A percentile compares a stretch with the other conserved stretches of the same genome.
These are phyloP conservation scores for Melopsittacus undulatus DNA, from an alignment of 2,797 vertebrate species.

Conservation along the genomic window DNA sequence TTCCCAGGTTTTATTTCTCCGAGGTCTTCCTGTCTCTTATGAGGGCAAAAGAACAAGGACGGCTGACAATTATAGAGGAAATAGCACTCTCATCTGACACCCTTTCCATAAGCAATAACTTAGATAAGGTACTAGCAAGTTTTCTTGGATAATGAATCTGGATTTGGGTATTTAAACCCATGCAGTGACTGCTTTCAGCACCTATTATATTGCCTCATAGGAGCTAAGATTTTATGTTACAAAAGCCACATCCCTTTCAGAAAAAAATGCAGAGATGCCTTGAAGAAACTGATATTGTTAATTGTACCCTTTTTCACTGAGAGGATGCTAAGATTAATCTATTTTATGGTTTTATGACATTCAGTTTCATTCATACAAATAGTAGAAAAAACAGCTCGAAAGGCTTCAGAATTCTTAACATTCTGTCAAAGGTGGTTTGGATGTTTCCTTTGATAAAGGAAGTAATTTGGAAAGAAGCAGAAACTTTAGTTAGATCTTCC, in stretches of 20 bases:
- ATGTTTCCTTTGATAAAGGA: not conserved
- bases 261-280: not conserved
- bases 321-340: not conserved
- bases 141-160: not conserved
- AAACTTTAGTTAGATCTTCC: not conserved
- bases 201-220: not conserved
- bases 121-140: not conserved
- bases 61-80: not conserved
- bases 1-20: not conserved
- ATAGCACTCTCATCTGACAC: not conserved
- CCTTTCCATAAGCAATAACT: not conserved
- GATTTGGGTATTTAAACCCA: not conserved
- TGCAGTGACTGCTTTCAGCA: not conserved
- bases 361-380: not conserved
- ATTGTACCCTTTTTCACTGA: not conserved
- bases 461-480: not conserved
- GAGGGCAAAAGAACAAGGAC: not conserved
- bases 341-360: accelerated
- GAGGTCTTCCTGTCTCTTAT: not conserved
- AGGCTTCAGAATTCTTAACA: not conserved
- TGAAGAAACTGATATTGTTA: not conserved
- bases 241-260: not conserved
- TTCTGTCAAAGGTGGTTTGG: not conserved
- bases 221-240: not conserved
- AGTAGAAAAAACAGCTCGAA: not conserved